Base-by-base conservation (phyloP, 1,140 invertebrate species). In the Schmidtea mediterranea region DNA sequence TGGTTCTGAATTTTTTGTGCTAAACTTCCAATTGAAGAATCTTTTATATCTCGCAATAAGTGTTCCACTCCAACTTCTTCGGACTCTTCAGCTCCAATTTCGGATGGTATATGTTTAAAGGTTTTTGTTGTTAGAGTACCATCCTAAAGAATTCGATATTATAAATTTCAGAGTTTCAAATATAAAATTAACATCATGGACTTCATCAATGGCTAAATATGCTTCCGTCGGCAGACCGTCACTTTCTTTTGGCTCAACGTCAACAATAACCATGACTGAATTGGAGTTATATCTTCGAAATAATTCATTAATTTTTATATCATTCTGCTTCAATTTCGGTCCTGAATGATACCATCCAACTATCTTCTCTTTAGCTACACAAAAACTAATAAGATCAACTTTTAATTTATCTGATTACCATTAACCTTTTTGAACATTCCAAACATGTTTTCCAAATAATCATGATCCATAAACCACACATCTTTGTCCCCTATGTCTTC, bases 341-440 rank as follows among this genome's bases (percentile, higher is more conserved):
- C 92, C 92, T 26, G 90, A 97, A 63, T 97, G 90, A 68, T 97
- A 98, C 90, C 90, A 97, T 24, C 90, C 90, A 50, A 97, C 87
- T 52, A 97, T 83, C 61, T 84, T 83, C 67, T 98, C 90, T 49
- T 82, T 71, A 9, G 89, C 87, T 76, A 58, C 53, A 65, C 67
- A 51, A 66, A 50, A 24, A n/a, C n/a, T n/a, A n/a, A n/a, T n/a
- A n/a, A n/a, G n/a, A n/a, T n/a, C n/a, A n/a, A n/a, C n/a, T n/a
- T n/a, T n/a, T n/a, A n/a, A n/a, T n/a, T n/a, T n/a, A n/a, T n/a
- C n/a, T n/a, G n/a, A n/a, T n/a, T 67, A 76, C 75, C 76, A 72
- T 92, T 94, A 0, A 95, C 87, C 72, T 98, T 99, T 67, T 95
- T 95, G 59, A 98, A 98, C 92, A 98, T 98, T 36, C 79, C 77